phyloP scores from a whole-genome alignment of 2,888 invertebrate genomes.

The Nephrocerus scutellatus region DNA sequence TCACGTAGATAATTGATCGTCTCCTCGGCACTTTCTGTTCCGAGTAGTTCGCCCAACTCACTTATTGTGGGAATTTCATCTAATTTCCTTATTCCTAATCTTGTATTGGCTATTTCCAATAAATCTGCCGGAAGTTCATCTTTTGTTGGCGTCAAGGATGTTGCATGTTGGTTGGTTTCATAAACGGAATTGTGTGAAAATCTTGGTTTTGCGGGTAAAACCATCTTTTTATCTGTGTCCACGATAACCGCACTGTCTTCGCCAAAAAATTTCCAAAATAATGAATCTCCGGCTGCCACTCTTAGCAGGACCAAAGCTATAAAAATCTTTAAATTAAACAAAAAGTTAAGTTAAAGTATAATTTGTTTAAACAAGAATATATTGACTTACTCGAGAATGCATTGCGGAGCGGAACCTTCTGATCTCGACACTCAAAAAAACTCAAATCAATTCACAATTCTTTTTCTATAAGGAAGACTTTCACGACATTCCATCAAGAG shows the following conservation, averaged over 20 bases:
- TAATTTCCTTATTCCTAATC: slow-evolving; percentile 31
- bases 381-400: too few species aligned
- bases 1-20: slow-evolving; percentile 36
- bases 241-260: slow-evolving; percentile 30
- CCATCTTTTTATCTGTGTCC: slow-evolving; percentile 22
- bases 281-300: too few species aligned
- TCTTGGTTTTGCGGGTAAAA: slow-evolving; percentile 22
- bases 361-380: too few species aligned
- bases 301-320: too few species aligned
- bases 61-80: slow-evolving; percentile 34
- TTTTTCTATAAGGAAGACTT: too few species aligned
- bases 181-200: slow-evolving; percentile 11
- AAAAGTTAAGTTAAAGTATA: too few species aligned
- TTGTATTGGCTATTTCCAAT: slow-evolving; percentile 33
- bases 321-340: too few species aligned
- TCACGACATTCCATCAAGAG: too few species aligned
- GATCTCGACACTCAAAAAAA: too few species aligned
- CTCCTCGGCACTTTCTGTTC: slow-evolving; percentile 31
- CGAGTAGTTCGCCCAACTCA: slow-evolving; percentile 34
- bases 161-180: slow-evolving; percentile 1
- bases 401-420: too few species aligned
- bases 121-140: slow-evolving; percentile 36
- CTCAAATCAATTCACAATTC: too few species aligned
- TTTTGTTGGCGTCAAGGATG: slow-evolving; percentile 3
- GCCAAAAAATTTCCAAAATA: slow-evolving; percentile 27